Percentiles rank a stretch among this genome's conserved stretches.
phyloP scores from a whole-genome alignment of 2,113 vertebrate genomes.

The Pungitius pungitius region DNA sequence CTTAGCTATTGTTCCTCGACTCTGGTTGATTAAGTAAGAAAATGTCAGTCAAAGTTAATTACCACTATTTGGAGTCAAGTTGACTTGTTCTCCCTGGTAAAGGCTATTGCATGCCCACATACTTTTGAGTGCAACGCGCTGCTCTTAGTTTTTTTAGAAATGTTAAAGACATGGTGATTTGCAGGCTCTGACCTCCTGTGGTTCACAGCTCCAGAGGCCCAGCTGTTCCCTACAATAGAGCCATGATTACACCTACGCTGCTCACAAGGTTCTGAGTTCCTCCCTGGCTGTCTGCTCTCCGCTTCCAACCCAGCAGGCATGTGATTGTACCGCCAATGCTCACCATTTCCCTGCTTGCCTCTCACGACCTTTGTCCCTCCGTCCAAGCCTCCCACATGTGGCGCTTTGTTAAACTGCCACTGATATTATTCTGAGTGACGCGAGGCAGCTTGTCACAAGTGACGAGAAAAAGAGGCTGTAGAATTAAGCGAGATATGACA shows the following conservation, averaged over 20 bases:
- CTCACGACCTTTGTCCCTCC: slow-evolving; percentile 41
- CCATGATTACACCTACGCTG: slow-evolving; percentile 75
- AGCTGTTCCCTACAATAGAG: slow-evolving; percentile 76
- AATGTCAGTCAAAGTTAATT: slow-evolving; percentile 3
- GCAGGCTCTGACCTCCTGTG: slow-evolving; percentile 44
- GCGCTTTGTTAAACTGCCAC: slow-evolving; percentile 30
- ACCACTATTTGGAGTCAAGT: slow-evolving; percentile 7
- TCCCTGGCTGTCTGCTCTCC: slow-evolving; percentile 60
- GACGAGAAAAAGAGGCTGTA: slow-evolving; percentile 5
- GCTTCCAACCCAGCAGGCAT: slow-evolving; percentile 69
- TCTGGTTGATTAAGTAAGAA: neutral
- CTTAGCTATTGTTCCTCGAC: neutral
- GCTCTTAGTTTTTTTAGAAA: slow-evolving; percentile 64
- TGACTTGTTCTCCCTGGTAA: slow-evolving; percentile 38
- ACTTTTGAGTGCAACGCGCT: slow-evolving; percentile 42
- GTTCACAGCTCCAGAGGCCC: slow-evolving; percentile 53
- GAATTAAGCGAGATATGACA: slow-evolving; percentile 4
- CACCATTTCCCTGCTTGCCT: slow-evolving; percentile 62
- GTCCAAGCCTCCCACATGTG: slow-evolving; percentile 56
- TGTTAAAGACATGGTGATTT: slow-evolving; percentile 73
- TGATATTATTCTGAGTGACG: slow-evolving; percentile 37
- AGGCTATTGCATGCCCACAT: slow-evolving; percentile 17
- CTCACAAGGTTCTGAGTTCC: slow-evolving; percentile 52
- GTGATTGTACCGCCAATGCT: slow-evolving; percentile 67
- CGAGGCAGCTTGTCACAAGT: slow-evolving; percentile 24